phyloP scores from a whole-genome alignment of 2,113 vertebrate species.

The Scalopus aquaticus region DNA sequence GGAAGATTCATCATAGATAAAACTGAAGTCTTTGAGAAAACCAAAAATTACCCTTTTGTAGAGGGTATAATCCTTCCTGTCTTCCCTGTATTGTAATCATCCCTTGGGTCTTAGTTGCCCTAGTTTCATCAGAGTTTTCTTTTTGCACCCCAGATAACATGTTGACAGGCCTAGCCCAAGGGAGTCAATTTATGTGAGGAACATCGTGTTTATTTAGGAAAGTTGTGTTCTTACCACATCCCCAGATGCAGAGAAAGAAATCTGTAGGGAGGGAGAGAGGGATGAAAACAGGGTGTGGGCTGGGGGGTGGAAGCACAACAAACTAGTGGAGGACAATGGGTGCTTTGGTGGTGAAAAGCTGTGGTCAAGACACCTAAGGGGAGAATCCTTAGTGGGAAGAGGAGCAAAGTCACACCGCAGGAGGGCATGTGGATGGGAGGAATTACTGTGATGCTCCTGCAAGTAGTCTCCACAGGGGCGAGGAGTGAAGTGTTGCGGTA shows the following conservation, averaged over 20 bases:
- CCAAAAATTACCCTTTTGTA: neutral
- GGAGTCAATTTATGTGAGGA: neutral
- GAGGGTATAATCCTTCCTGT: neutral
- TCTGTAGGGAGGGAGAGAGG: neutral
- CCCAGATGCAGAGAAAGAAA: neutral
- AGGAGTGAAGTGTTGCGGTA: neutral
- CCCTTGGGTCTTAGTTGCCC: neutral
- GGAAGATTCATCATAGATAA: neutral
- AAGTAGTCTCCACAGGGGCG: neutral
- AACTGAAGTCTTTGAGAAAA: slow-evolving; percentile 25
- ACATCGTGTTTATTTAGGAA: neutral
- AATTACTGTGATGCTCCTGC: neutral
- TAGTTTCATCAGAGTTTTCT: neutral
- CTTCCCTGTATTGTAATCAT: neutral
- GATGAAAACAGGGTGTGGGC: neutral
- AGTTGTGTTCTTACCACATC: neutral
- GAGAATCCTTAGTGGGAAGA: neutral
- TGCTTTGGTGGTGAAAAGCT: too few species aligned
- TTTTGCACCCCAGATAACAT: neutral
- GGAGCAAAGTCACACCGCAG: neutral
- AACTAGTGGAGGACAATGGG: too few species aligned
- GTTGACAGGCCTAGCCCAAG: neutral
- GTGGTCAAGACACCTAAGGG: too few species aligned
- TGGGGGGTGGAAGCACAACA: too few species aligned
- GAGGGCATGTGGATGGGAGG: neutral